Conservation (phyloP, 2,113 vertebrate genomes). For the Rhinolophus ferrumequinum region DNA sequence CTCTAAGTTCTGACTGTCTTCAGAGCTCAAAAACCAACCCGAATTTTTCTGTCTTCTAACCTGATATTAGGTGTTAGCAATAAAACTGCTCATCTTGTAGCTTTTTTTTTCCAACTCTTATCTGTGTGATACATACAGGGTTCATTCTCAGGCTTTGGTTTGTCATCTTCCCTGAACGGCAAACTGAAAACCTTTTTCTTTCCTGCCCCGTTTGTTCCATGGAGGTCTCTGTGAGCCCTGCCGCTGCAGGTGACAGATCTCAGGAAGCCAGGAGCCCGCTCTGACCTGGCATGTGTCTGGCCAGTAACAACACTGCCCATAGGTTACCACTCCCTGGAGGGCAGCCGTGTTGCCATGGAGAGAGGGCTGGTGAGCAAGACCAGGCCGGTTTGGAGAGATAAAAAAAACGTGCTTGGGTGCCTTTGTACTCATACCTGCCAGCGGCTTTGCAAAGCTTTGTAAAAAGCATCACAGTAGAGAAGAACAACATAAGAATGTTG, state of each 20-base stretch:
- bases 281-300: background rate
- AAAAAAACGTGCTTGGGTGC: background rate
- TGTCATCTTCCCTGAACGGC: constrained; percentile 9
- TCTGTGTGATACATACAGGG: background rate
- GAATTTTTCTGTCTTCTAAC: background rate
- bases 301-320: background rate
- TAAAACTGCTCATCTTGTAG: background rate
- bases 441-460: constrained; percentile 42
- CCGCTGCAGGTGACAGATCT: background rate
- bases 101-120: background rate
- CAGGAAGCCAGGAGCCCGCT: background rate
- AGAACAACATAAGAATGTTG: constrained; percentile 15
- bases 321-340: background rate
- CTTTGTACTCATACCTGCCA: constrained; percentile 11
- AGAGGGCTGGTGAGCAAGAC: constrained; percentile 23
- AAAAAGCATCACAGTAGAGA: constrained; percentile 30
- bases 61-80: background rate
- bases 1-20: background rate
- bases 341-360: constrained; percentile 43
- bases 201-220: background rate
- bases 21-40: background rate
- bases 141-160: background rate
- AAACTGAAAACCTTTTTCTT: background rate
- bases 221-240: background rate
- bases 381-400: background rate